Base-by-base conservation (phyloP, 2,888 invertebrate species). In the Orthosia gothica region DNA sequence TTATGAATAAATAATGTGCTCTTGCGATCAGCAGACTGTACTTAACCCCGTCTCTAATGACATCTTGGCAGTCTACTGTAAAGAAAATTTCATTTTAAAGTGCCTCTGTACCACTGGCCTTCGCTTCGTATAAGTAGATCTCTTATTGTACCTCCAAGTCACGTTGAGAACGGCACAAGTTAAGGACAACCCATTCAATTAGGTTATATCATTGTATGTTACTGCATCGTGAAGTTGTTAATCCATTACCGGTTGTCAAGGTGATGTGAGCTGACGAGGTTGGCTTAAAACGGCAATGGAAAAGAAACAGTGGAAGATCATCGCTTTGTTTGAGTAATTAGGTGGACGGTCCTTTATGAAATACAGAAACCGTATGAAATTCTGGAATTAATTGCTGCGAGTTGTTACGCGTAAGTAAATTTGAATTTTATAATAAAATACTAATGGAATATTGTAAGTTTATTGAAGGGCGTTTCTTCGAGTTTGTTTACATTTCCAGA, bases 301-400 rank as follows among this genome's bases (percentile, higher is more conserved):
- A n/a, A 23, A 3, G 15, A 13, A 16, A 47, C 0, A 47, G 1
- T 15, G 4, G 11, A 0, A 32, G 5, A 18, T 12, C 2, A 5
- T 67, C 0, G 59, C 26, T 23, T 11, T 0, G 1, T 54, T 57
- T 32, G 1, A 18, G 23, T 47, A 7, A 9, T 15, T 47, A 52
- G 26, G 84, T 83, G 15, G 16, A 68, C 16, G 54, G 62, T 45
- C 5, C 26, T 55, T 61, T 13, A 55, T 59, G 62, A 74, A 69
- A 63, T 26, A 74, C 55, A 45, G 81, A 81, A 81, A 58, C 82
- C 85, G 40, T 81, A 81, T 70, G 76, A 81, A 75, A 55, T 64
- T 54, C 26, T 74, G 23, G 5, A 74, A 84, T 84, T 81, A 81
- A 81, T 84, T 81, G 45, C 57, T 57, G 23, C 16, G 50, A 54